Base-by-base conservation (phyloP, 2,888 invertebrate species). In the Stenoptilia bipunctidactyla region DNA sequence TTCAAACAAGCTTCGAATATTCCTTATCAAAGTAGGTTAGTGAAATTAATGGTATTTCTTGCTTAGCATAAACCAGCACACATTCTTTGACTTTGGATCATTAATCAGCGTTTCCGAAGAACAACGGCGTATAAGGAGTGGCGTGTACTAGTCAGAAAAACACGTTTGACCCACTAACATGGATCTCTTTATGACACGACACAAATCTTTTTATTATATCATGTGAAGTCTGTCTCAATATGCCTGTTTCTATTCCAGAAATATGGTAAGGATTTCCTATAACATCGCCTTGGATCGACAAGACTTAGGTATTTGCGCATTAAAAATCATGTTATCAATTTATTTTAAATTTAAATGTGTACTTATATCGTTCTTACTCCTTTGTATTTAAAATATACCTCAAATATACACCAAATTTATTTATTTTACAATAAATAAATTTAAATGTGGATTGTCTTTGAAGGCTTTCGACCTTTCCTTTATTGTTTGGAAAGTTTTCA, bases 401-500 rank as follows among this genome's bases (percentile, higher is more conserved):
- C n/a, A n/a, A n/a, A n/a, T n/a, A n/a, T n/a, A n/a, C n/a, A n/a
- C n/a, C n/a, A n/a, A n/a, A n/a, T n/a, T n/a, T n/a, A n/a, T n/a
- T n/a, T n/a, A n/a, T n/a, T n/a, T n/a, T n/a, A n/a, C n/a, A n/a
- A n/a, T 48, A 55, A 58, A 61, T 58, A 60, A 60, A 60, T 61
- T 62, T 52, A 41, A 35, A 39, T 30, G 44, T 47, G 51, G 48
- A 61, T 55, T 57, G 54, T 54, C 44, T 47, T 40, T 39, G 44
- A 37, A 49, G 58, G 51, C 55, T 56, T 51, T 47, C 40, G 50
- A 47, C 43, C 50, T 47, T 48, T 51, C 47, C 52, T 59, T 55
- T 55, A 55, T 56, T 53, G 52, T 56, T 53, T 47, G 47, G 35
- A 37, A 47, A 51, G 47, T 49, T 50, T 35, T 34, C 30, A 41